phyloP scores from a whole-genome alignment of 2,113 vertebrate species.

The Ameiurus melas region DNA sequence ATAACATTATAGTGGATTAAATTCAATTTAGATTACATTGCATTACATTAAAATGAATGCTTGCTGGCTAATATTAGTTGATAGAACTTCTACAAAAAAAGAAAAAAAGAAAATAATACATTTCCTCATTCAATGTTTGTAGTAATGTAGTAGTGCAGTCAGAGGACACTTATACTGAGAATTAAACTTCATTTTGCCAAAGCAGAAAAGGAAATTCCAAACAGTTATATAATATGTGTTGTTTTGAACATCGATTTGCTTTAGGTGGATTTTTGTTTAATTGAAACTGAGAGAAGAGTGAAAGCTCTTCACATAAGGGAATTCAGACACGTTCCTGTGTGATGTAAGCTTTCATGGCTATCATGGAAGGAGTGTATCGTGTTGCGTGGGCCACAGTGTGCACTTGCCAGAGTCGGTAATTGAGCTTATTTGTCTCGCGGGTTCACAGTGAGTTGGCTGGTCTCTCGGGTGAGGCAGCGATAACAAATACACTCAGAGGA shows the following conservation, averaged over 20 bases:
- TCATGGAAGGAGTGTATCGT: conserved; percentile 32
- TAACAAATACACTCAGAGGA: conserved; percentile 38
- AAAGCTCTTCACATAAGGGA: background rate
- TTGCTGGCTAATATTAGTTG: background rate
- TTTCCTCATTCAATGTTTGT: background rate
- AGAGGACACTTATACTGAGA: background rate
- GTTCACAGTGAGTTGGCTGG: conserved; percentile 54
- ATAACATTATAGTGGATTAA: background rate
- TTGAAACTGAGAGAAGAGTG: background rate
- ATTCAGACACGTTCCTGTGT: conserved; percentile 42
- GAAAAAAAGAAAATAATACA: background rate
- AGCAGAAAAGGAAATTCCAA: background rate
- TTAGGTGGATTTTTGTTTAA: conserved; percentile 22
- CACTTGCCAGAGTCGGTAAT: conserved; percentile 62
- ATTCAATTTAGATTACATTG: background rate
- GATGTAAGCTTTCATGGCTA: conserved; percentile 57
- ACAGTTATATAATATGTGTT: background rate
- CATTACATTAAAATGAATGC: background rate
- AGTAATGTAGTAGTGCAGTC: background rate
- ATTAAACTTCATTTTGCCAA: background rate
- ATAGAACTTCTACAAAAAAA: background rate
- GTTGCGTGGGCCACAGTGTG: conserved; percentile 51
- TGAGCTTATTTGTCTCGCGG: conserved; percentile 68
- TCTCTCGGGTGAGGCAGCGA: conserved; percentile 47
- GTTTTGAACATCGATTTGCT: background rate